phyloP scores from a whole-genome alignment of 2,113 vertebrate genomes.

The Phodopus roborovskii region DNA sequence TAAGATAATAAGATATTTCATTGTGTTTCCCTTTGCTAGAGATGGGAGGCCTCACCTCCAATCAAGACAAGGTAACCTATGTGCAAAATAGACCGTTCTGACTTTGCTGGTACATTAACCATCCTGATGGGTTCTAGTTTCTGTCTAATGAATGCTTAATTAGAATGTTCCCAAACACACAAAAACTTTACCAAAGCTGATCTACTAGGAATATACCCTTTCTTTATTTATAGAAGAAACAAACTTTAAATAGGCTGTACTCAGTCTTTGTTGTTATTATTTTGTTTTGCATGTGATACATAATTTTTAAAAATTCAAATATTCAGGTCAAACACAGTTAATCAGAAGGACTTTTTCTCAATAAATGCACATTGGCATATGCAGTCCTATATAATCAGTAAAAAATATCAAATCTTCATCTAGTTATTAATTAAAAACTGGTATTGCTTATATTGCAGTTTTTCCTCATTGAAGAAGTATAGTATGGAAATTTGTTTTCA shows the following conservation, averaged over 20 bases:
- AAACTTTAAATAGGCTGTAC: conserved; percentile 5
- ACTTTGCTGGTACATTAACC: conserved; percentile 78
- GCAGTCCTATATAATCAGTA: neutral
- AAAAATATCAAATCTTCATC: neutral
- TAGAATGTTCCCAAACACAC: conserved; percentile 52
- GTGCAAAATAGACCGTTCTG: conserved; percentile 59
- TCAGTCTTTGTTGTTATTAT: neutral
- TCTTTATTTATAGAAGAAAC: conserved; percentile 51
- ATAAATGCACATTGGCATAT: neutral
- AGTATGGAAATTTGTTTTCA: neutral
- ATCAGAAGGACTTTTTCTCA: neutral
- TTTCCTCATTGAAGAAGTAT: neutral
- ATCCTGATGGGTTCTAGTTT: conserved; percentile 69
- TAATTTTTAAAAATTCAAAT: neutral
- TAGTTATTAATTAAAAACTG: neutral
- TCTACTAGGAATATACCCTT: conserved; percentile 36
- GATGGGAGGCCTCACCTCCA: conserved; percentile 75
- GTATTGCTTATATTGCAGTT: neutral
- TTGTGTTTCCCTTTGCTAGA: conserved; percentile 67
- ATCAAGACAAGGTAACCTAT: conserved; percentile 73
- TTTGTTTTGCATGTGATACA: conserved; percentile 36
- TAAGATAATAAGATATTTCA: conserved; percentile 28
- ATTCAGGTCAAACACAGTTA: conserved; percentile 9
- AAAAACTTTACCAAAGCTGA: conserved; percentile 53
- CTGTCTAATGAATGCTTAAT: conserved; percentile 78